phyloP scores from a whole-genome alignment of 2,888 invertebrate species.

The Frankliniella fusca region DNA sequence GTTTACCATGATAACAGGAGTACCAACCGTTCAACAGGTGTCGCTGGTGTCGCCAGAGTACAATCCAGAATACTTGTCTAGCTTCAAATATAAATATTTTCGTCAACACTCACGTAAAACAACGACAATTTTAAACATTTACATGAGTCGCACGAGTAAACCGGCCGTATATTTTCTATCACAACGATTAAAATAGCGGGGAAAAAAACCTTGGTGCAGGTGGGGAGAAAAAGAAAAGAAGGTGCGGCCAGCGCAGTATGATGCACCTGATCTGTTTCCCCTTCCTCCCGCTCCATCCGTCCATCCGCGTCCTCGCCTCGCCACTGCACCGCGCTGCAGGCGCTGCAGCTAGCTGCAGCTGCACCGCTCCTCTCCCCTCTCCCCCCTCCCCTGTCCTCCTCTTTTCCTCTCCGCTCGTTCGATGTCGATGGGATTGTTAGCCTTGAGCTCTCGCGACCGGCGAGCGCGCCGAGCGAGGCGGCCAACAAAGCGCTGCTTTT shows the following conservation, averaged over 20 bases:
- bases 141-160: not conserved
- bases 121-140: not conserved
- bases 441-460: too few species aligned
- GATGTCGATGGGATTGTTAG: too few species aligned
- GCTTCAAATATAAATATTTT: not conserved
- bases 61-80: not conserved
- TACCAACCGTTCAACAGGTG: not conserved
- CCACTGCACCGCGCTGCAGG: too few species aligned
- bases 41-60: not conserved
- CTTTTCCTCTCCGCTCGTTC: too few species aligned
- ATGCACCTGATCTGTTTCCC: not conserved
- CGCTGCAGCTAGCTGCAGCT: too few species aligned
- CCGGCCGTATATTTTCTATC: not conserved
- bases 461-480: too few species aligned
- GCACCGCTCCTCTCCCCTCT: too few species aligned
- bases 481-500: too few species aligned
- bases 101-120: not conserved
- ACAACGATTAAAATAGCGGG: not conserved
- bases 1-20: not conserved
- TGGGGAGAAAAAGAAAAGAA: not conserved
- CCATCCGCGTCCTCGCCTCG: too few species aligned
- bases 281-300: not conserved
- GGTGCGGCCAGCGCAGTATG: not conserved
- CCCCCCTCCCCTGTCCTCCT: too few species aligned
- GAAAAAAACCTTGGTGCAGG: not conserved